Evolutionary conservation across 30 jellyfish, hydroid and myxozoan genomes (phyloP).

Genomic region (Aurelia sp.): DNA sequence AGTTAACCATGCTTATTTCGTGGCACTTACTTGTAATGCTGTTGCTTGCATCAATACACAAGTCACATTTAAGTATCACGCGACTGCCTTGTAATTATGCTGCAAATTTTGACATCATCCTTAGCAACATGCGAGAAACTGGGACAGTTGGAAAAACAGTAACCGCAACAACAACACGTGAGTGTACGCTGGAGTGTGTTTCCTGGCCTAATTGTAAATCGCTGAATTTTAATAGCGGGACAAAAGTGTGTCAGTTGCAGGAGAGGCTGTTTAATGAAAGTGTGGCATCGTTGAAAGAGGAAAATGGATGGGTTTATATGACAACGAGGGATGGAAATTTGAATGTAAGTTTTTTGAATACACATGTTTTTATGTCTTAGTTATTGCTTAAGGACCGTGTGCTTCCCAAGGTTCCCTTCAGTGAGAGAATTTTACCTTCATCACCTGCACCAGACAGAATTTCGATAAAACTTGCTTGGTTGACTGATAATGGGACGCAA

Average conservation of each 20-base stretch:
- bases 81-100: constrained; percentile 20
- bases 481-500: too few relatives aligned
- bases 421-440: too few relatives aligned
- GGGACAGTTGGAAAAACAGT: constrained; percentile 20
- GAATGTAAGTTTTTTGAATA: not conserved
- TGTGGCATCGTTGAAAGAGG: not conserved
- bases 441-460: too few relatives aligned
- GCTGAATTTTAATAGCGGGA: constrained; percentile 6
- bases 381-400: too few relatives aligned
- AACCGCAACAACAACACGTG: not conserved
- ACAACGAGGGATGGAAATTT: constrained; percentile 15
- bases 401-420: too few relatives aligned
- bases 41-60: not conserved
- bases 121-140: constrained; percentile 3
- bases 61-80: not conserved
- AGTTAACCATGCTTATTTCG: too few relatives aligned
- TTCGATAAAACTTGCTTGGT: too few relatives aligned
- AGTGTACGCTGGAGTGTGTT: constrained; percentile 18
- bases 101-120: constrained; percentile 21
- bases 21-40: too few relatives aligned
- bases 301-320: constrained; percentile 32
- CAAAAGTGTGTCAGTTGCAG: constrained; percentile 16
- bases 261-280: constrained; percentile 17
- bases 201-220: constrained; percentile 29
- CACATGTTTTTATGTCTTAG: too few relatives aligned